phyloP scores from a whole-genome alignment of 2,888 invertebrate species.

The Cheilosia vernalis region DNA sequence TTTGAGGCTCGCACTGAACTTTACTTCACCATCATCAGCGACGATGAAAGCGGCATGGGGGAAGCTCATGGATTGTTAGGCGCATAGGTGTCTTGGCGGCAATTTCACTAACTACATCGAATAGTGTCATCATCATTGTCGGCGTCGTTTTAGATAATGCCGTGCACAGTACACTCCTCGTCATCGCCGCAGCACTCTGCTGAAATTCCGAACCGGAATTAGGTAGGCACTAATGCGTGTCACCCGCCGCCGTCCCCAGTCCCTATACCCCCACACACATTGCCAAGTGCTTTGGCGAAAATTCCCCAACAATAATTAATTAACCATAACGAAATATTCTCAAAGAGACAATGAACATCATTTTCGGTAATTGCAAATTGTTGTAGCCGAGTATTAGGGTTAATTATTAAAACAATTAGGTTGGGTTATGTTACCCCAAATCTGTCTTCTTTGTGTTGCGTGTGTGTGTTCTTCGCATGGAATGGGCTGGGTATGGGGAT shows the following conservation, averaged over 20 bases:
- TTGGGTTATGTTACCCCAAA: constrained; percentile 70
- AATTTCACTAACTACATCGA: constrained; percentile 62
- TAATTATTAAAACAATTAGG: constrained; percentile 78
- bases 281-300: constrained; percentile 51
- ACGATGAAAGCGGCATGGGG: constrained; percentile 14
- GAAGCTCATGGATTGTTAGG: constrained; percentile 60
- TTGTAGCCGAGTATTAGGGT: constrained; percentile 78
- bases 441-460: constrained; percentile 33
- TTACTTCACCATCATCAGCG: constrained; percentile 30
- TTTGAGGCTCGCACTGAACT: constrained; percentile 32
- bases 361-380: constrained; percentile 78
- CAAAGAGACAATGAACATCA: constrained; percentile 78
- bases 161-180: constrained; percentile 11
- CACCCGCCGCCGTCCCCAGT: constrained; percentile 26
- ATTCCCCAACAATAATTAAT: constrained; percentile 77
- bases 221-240: constrained; percentile 67
- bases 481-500: background rate
- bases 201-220: constrained; percentile 63
- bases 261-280: constrained; percentile 24
- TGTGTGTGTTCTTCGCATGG: background rate
- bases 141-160: background rate
- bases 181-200: constrained; percentile 42
- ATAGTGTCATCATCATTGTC: constrained; percentile 57
- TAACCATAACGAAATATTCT: constrained; percentile 78
- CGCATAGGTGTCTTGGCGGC: constrained; percentile 71